Evolutionary conservation across 1,140 invertebrate species (phyloP).

Genomic region (Drosophila dunni): DNA sequence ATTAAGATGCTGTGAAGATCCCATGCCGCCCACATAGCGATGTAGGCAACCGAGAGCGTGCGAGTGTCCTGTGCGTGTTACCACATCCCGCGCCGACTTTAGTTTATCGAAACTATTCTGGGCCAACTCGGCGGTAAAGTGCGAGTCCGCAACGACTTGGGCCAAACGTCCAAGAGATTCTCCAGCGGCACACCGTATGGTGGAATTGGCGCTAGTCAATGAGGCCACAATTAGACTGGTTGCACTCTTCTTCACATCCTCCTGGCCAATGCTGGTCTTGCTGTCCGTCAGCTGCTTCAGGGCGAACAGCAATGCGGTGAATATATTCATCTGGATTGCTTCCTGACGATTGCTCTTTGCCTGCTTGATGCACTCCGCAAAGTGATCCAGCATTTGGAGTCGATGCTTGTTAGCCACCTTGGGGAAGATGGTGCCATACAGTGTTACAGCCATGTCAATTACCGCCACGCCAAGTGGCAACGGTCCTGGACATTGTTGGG

Average conservation of each 20-base stretch:
- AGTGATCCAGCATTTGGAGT: slow-evolving; percentile 98
- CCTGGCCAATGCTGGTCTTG: slow-evolving; percentile 94
- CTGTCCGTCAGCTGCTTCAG: slow-evolving; percentile 94
- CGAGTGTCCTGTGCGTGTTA: slow-evolving; percentile 95
- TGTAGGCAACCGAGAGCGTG: slow-evolving; percentile 96
- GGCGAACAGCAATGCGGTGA: slow-evolving; percentile 95
- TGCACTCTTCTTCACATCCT: slow-evolving; percentile 95
- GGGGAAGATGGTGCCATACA: slow-evolving; percentile 98
- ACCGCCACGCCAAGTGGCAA: slow-evolving; percentile 98
- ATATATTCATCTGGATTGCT: slow-evolving; percentile 98
- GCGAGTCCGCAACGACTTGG: slow-evolving; percentile 93
- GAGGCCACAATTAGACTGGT: slow-evolving; percentile 92
- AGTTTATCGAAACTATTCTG: slow-evolving; percentile 96
- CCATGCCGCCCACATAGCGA: slow-evolving; percentile 95
- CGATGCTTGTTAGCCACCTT: slow-evolving; percentile 97
- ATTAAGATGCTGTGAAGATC: slow-evolving; percentile 95
- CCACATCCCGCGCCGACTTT: slow-evolving; percentile 94
- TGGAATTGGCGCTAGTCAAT: slow-evolving; percentile 93
- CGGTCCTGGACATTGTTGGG: slow-evolving; percentile 88
- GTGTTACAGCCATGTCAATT: slow-evolving; percentile 95
- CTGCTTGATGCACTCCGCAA: slow-evolving; percentile 96
- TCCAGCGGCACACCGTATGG: slow-evolving; percentile 94
- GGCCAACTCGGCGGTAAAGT: slow-evolving; percentile 95
- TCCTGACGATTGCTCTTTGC: slow-evolving; percentile 96
- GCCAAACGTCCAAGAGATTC: slow-evolving; percentile 95